These are phyloP conservation scores for Dinomys branickii DNA, from an alignment of 2,113 vertebrate species.

Conservation along the genomic window DNA sequence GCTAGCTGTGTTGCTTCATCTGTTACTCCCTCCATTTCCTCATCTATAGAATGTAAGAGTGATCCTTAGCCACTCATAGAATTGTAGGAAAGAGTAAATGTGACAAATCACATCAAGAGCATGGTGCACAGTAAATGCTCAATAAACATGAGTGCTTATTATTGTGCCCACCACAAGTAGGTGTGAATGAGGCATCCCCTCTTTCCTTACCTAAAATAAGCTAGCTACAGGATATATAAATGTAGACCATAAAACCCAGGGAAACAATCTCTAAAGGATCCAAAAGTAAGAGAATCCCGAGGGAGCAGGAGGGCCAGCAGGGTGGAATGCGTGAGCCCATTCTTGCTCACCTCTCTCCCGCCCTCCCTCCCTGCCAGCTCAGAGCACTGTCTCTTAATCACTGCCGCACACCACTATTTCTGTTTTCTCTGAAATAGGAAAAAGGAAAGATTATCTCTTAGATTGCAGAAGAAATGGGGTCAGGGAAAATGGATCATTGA, in stretches of 20 bases:
- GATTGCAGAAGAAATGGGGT: neutral
- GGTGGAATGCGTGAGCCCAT: accelerated
- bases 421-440: conserved; percentile 1
- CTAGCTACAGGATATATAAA: neutral
- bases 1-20: neutral
- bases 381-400: neutral
- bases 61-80: neutral
- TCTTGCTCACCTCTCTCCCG: neutral
- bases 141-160: neutral
- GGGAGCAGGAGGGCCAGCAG: neutral
- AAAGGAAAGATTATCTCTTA: neutral
- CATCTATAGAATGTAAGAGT: neutral
- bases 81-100: neutral
- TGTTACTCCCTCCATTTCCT: neutral
- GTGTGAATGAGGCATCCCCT: neutral
- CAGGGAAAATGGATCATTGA: neutral
- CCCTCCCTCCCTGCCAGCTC: neutral
- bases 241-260: neutral
- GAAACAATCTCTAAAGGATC: neutral
- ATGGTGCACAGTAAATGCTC: neutral
- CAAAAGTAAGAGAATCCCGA: neutral
- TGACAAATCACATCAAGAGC: neutral
- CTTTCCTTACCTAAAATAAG: neutral
- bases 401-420: neutral
- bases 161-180: neutral